Percentiles rank a stretch among this genome's conserved stretches.
Conservation (phyloP, 1,140 invertebrate species). For the Hydropsyche tenuis region DNA sequence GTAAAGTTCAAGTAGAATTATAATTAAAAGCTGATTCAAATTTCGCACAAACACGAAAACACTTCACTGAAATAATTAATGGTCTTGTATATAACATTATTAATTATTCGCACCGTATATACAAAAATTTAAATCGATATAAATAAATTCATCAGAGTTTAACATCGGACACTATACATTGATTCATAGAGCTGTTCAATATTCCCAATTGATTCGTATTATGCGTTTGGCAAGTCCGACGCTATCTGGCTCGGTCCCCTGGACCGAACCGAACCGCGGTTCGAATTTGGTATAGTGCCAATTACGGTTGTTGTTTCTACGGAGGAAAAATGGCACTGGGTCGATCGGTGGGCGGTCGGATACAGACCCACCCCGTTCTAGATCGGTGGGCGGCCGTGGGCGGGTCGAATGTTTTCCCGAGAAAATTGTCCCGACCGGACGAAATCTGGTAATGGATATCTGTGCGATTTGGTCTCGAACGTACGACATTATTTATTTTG, state of each 20-base stretch:
- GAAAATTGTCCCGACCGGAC: slow-evolving; percentile 14
- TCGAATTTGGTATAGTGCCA: slow-evolving; percentile 29
- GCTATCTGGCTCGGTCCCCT: not conserved
- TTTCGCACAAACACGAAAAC: no score
- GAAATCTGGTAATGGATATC: slow-evolving; percentile 22
- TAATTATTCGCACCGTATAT: no score
- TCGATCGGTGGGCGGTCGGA: not conserved
- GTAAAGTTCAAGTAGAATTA: no score
- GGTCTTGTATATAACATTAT: no score
- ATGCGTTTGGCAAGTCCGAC: not conserved
- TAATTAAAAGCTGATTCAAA: no score
- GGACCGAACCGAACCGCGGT: slow-evolving; percentile 20
- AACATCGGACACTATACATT: no score
- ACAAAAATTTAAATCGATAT: no score
- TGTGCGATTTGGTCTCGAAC: slow-evolving; percentile 12
- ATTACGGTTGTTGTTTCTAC: slow-evolving; percentile 34
- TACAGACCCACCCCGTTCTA: not conserved
- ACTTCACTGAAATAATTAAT: no score
- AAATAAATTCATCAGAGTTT: no score
- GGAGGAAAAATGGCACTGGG: not conserved
- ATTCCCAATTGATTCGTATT: slow-evolving; percentile 1
- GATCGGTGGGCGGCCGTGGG: not conserved
- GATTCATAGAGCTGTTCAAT: not conserved
- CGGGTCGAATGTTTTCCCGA: not conserved
- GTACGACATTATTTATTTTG: slow-evolving; percentile 21